phyloP scores from a whole-genome alignment of 2,888 invertebrate genomes.

The Drosophila monieri region DNA sequence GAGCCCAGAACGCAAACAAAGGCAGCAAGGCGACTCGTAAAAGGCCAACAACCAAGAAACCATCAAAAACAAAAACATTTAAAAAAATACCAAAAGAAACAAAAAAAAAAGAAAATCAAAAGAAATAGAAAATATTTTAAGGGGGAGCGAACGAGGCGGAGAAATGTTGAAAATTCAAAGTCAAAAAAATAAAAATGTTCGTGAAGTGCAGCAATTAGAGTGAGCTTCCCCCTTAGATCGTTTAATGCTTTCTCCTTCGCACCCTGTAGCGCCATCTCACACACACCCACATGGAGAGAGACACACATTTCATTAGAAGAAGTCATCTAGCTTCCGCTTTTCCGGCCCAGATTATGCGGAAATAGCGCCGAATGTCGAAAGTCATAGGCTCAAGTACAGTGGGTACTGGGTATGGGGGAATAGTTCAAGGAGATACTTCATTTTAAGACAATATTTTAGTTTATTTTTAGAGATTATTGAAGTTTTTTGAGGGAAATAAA shows the following conservation, averaged over 20 bases:
- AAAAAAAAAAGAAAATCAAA: slow-evolving; percentile 10
- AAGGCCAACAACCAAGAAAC: slow-evolving; percentile 15
- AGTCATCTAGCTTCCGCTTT: slow-evolving; percentile 9
- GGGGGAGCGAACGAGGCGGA: neutral
- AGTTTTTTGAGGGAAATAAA: too few relatives aligned
- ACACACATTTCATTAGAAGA: slow-evolving; percentile 8
- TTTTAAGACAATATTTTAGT: too few relatives aligned
- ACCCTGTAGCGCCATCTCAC: neutral
- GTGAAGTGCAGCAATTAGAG: slow-evolving; percentile 66
- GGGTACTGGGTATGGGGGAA: neutral
- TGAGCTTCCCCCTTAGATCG: slow-evolving; percentile 33
- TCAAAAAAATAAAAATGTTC: slow-evolving; percentile 20
- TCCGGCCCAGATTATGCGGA: slow-evolving; percentile 29
- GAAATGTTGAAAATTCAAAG: slow-evolving; percentile 33
- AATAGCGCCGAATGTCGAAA: slow-evolving; percentile 8
- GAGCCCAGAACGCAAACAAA: slow-evolving; percentile 73
- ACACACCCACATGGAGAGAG: neutral
- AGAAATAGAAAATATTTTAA: neutral
- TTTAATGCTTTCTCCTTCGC: slow-evolving; percentile 30
- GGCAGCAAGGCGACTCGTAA: slow-evolving; percentile 40
- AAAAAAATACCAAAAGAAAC: neutral
- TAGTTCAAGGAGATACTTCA: too few relatives aligned
- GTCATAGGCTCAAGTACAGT: slow-evolving; percentile 27
- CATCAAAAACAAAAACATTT: neutral
- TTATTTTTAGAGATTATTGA: too few relatives aligned